These are phyloP conservation scores for Macaca mulatta DNA, from an alignment of 2,113 vertebrate genomes.

Conservation along the genomic window DNA sequence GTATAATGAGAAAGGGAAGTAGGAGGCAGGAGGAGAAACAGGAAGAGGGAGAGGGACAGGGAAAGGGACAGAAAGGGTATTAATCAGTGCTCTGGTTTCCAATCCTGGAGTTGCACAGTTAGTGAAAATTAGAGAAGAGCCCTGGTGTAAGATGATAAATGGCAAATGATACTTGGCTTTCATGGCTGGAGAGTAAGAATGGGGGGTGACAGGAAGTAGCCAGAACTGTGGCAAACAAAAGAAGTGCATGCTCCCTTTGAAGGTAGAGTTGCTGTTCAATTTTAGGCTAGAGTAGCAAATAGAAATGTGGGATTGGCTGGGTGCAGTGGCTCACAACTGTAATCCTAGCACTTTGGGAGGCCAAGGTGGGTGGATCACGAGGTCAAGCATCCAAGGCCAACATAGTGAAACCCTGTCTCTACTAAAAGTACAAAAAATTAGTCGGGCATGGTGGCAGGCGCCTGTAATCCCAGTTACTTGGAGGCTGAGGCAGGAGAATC, in stretches of 20 bases:
- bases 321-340: no score
- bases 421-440: no score
- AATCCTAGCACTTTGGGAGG: no score
- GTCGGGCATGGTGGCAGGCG: no score
- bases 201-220: no score
- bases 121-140: not conserved
- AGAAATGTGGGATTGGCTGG: not conserved
- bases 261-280: not conserved
- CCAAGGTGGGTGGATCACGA: no score
- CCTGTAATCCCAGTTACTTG: no score
- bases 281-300: not conserved
- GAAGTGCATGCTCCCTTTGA: not conserved
- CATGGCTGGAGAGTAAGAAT: not conserved
- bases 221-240: not conserved
- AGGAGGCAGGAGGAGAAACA: not conserved
- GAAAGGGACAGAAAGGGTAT: not conserved
- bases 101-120: not conserved
- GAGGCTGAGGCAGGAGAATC: no score
- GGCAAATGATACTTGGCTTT: not conserved
- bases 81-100: not conserved
- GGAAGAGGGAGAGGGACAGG: accelerated
- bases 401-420: no score
- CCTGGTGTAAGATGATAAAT: not conserved
- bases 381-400: no score
- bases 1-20: no score